These are phyloP conservation scores for Zootoca vivipara DNA, from an alignment of 2,113 vertebrate genomes.

Conservation along the genomic window DNA sequence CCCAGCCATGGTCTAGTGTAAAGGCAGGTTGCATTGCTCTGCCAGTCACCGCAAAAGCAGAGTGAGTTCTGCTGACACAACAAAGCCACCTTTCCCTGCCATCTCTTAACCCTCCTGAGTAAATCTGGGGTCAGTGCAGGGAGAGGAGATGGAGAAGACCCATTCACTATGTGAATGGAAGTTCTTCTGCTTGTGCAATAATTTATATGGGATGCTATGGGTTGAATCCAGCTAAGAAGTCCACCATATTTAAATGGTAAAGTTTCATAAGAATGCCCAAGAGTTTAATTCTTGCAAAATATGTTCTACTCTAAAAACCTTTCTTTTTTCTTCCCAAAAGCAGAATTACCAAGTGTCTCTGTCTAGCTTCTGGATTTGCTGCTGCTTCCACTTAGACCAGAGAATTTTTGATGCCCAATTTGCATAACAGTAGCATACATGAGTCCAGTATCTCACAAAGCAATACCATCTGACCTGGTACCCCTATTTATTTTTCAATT, in stretches of 20 bases:
- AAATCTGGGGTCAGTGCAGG: too few species aligned
- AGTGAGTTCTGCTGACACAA: too few species aligned
- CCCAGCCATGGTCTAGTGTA: too few species aligned
- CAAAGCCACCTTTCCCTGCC: too few species aligned
- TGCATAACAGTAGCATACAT: not conserved
- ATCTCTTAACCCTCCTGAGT: too few species aligned
- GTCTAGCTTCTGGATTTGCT: not conserved
- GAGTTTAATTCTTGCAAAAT: not conserved
- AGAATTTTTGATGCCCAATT: not conserved
- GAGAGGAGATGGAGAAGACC: too few species aligned
- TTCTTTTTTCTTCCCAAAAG: not conserved
- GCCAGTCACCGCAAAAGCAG: too few species aligned
- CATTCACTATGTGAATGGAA: too few species aligned
- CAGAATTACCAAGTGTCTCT: not conserved
- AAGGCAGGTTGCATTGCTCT: too few species aligned
- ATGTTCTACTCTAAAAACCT: not conserved
- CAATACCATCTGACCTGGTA: not conserved
- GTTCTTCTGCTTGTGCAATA: too few species aligned
- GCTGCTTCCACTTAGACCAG: not conserved
- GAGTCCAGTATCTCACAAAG: not conserved
- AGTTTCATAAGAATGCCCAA: not conserved
- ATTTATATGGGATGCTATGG: too few species aligned
- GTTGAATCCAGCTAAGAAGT: not conserved
- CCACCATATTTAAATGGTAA: not conserved
- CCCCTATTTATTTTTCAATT: not conserved